A percentile compares a stretch with the other conserved stretches of the same genome.
These are phyloP conservation scores for Cephonodes hylas DNA, from an alignment of 2,888 invertebrate genomes.

Conservation along the genomic window DNA sequence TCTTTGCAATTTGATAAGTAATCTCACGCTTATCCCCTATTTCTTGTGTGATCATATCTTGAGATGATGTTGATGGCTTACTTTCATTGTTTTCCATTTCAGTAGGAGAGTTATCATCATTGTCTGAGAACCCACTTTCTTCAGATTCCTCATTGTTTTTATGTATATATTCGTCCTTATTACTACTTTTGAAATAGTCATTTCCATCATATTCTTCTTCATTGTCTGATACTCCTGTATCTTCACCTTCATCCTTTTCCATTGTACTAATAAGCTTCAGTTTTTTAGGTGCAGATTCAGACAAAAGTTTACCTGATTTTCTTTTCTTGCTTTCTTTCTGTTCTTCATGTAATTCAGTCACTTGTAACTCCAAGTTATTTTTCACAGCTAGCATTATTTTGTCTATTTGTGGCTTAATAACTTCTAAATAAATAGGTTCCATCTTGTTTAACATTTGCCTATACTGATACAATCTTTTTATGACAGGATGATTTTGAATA, in stretches of 20 bases:
- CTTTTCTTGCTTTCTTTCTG: slow-evolving; percentile 49
- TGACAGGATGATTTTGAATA: slow-evolving; percentile 93
- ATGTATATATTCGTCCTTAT: slow-evolving; percentile 29
- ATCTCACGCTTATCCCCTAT: slow-evolving; percentile 87
- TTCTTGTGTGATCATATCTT: slow-evolving; percentile 50
- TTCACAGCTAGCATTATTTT: slow-evolving; percentile 80
- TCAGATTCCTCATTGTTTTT: slow-evolving; percentile 61
- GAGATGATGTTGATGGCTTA: slow-evolving; percentile 58
- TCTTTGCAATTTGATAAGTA: slow-evolving; percentile 96
- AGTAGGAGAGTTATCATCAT: slow-evolving; percentile 50
- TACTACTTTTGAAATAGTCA: slow-evolving; percentile 50
- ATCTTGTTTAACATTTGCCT: slow-evolving; percentile 88
- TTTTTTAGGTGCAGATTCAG: slow-evolving; percentile 57
- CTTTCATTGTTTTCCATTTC: slow-evolving; percentile 53
- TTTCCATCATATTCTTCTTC: slow-evolving; percentile 68
- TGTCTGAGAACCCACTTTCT: slow-evolving; percentile 72
- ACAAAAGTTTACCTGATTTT: slow-evolving; percentile 46
- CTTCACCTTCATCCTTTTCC: slow-evolving; percentile 69
- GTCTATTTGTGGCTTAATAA: slow-evolving; percentile 85
- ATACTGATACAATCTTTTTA: slow-evolving; percentile 91
- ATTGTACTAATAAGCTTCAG: slow-evolving; percentile 64
- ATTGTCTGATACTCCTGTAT: slow-evolving; percentile 70
- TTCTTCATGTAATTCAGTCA: slow-evolving; percentile 40
- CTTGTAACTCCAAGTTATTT: slow-evolving; percentile 60
- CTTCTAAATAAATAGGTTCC: slow-evolving; percentile 84